Percentiles rank a stretch among this genome's conserved stretches.
phyloP scores from a whole-genome alignment of 2,888 invertebrate genomes.

The Polydesmus complanatus region DNA sequence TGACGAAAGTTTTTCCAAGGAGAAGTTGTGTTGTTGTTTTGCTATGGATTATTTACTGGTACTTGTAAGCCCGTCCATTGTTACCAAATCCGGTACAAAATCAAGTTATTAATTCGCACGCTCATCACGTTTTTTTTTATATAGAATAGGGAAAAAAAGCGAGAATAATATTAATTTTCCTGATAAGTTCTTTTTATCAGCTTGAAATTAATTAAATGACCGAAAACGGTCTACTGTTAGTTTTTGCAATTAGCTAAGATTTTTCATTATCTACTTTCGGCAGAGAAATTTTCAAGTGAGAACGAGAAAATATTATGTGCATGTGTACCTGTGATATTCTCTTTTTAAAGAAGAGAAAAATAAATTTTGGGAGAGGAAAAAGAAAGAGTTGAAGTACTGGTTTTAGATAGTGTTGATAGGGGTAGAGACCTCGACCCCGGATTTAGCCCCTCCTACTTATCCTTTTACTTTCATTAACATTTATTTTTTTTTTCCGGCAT shows the following conservation, averaged over 20 bases:
- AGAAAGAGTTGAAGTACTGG: not conserved
- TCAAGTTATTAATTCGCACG: not conserved
- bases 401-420: not conserved
- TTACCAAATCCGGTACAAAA: not conserved
- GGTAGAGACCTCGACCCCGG: not conserved
- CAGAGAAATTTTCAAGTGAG: no score
- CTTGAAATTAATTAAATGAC: no score
- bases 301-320: no score
- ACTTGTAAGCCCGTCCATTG: not conserved
- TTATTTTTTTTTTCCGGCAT: no score
- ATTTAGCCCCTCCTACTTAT: not conserved
- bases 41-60: not conserved
- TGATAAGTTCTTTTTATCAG: no score
- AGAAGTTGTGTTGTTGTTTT: not conserved
- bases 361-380: no score
- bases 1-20: not conserved
- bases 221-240: no score
- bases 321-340: not conserved
- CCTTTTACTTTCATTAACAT: no score
- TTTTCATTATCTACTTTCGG: no score
- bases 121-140: not conserved
- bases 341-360: not conserved
- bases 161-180: no score
- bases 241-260: no score
- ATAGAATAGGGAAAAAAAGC: no score